Evolutionary conservation across 1,140 invertebrate genomes (phyloP).

Genomic region (Dendroctonus valens): DNA sequence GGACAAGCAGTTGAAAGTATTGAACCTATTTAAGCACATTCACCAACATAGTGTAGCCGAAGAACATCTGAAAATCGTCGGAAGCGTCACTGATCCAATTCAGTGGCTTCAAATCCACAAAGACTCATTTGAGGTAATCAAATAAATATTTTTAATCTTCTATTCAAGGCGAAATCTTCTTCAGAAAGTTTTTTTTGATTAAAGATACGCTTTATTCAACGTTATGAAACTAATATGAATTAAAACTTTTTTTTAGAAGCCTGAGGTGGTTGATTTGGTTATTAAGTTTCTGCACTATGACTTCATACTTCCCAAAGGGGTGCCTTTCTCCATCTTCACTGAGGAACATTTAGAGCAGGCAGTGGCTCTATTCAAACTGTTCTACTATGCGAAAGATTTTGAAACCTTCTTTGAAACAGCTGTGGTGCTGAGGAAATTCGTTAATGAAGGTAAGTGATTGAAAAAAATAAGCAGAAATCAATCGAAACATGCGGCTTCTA

Average conservation of each 20-base stretch:
- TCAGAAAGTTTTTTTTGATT: background rate
- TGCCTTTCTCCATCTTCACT: conserved; percentile 53
- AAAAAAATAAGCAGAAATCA: background rate
- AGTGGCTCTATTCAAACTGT: conserved; percentile 57
- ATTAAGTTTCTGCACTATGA: conserved; percentile 45
- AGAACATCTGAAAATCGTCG: conserved; percentile 51
- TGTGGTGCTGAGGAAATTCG: conserved; percentile 60
- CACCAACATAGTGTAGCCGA: conserved; percentile 56
- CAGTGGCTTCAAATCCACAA: conserved; percentile 23
- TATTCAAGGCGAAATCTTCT: background rate
- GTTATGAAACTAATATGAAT: background rate
- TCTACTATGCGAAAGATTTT: conserved; percentile 65
- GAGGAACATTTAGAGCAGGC: conserved; percentile 58
- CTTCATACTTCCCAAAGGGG: conserved; percentile 50
- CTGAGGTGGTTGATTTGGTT: conserved; percentile 55
- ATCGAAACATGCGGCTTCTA: background rate
- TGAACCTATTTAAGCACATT: conserved; percentile 63
- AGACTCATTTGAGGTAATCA: conserved; percentile 19
- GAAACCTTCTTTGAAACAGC: conserved; percentile 65
- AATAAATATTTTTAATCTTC: background rate
- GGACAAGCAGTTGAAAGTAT: conserved; percentile 59
- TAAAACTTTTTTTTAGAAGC: conserved; percentile 47
- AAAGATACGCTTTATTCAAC: background rate
- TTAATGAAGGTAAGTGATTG: conserved; percentile 57
- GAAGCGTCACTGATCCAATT: conserved; percentile 11